A percentile compares a stretch with the other conserved stretches of the same genome.
Evolutionary conservation across 2,888 invertebrate species (phyloP).

Genomic region (Formica aserva): DNA sequence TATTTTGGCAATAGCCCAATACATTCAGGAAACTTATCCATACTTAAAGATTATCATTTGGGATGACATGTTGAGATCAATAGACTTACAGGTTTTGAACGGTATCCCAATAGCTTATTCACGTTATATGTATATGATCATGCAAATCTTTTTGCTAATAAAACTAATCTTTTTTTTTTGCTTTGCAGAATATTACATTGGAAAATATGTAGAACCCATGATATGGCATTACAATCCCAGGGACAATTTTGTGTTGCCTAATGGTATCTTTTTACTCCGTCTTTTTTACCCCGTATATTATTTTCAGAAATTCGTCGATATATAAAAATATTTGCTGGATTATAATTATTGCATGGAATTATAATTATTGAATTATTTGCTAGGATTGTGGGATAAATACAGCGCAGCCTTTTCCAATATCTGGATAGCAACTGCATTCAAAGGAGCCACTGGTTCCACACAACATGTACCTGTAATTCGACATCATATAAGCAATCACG

Average conservation of each 20-base stretch:
- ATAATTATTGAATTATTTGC: not conserved
- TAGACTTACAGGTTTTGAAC: slow-evolving; percentile 87
- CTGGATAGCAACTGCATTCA: slow-evolving; percentile 94
- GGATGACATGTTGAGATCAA: slow-evolving; percentile 94
- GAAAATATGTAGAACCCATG: slow-evolving; percentile 89
- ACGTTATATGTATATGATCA: not conserved
- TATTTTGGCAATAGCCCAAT: slow-evolving; percentile 88
- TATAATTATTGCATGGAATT: not conserved
- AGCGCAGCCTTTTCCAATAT: slow-evolving; percentile 89
- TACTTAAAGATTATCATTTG: slow-evolving; percentile 91
- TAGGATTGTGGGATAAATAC: slow-evolving; percentile 89
- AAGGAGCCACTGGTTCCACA: slow-evolving; percentile 93
- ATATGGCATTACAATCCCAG: slow-evolving; percentile 90
- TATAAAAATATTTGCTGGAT: slow-evolving; percentile 24
- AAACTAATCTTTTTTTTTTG: slow-evolving; percentile 42
- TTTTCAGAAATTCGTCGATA: slow-evolving; percentile 5
- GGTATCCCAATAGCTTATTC: slow-evolving; percentile 85
- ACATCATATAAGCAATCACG: slow-evolving; percentile 92
- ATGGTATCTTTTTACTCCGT: slow-evolving; percentile 77
- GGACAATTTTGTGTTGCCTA: slow-evolving; percentile 87
- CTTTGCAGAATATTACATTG: slow-evolving; percentile 87
- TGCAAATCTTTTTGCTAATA: slow-evolving; percentile 18
- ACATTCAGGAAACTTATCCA: slow-evolving; percentile 89
- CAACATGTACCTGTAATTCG: slow-evolving; percentile 90
- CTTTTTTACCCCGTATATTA: not conserved